phyloP scores from a whole-genome alignment of 2,888 invertebrate genomes.

The Anorthoa munda region DNA sequence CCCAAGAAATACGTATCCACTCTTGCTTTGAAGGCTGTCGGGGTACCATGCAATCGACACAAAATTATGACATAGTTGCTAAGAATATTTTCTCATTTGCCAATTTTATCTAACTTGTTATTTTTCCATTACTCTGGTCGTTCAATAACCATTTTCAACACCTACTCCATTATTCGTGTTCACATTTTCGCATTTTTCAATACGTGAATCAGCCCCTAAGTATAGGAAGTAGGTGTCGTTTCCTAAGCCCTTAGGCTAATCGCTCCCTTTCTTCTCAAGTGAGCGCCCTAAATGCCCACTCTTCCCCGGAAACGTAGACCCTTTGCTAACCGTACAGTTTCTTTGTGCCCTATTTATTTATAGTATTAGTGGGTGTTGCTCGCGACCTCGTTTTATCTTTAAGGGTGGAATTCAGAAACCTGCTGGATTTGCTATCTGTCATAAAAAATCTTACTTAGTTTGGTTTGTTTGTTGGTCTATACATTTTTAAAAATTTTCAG shows the following conservation, averaged over 20 bases:
- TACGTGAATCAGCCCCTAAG: constrained; percentile 25
- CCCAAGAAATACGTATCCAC: no score
- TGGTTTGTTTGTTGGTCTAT: neutral
- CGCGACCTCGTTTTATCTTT: neutral
- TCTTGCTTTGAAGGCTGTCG: no score
- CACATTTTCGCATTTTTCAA: constrained; percentile 17
- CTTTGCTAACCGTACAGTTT: constrained; percentile 31
- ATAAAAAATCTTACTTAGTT: neutral
- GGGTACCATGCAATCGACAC: no score
- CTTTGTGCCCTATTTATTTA: constrained; percentile 27
- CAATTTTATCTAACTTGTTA: neutral
- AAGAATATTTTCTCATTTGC: neutral
- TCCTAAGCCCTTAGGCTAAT: constrained; percentile 62
- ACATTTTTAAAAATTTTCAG: no score
- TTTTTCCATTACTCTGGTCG: neutral
- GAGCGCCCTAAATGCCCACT: constrained; percentile 62
- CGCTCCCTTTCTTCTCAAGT: constrained; percentile 56
- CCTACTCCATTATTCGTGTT: neutral
- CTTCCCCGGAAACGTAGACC: constrained; percentile 46
- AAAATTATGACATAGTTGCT: no score
- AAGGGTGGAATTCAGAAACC: neutral
- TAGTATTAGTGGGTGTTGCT: constrained; percentile 18
- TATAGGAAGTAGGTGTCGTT: constrained; percentile 60
- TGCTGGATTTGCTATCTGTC: neutral
- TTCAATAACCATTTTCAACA: constrained; percentile 6